Conservation (phyloP, 2,888 invertebrate species). For the Salpingus planirostris region DNA sequence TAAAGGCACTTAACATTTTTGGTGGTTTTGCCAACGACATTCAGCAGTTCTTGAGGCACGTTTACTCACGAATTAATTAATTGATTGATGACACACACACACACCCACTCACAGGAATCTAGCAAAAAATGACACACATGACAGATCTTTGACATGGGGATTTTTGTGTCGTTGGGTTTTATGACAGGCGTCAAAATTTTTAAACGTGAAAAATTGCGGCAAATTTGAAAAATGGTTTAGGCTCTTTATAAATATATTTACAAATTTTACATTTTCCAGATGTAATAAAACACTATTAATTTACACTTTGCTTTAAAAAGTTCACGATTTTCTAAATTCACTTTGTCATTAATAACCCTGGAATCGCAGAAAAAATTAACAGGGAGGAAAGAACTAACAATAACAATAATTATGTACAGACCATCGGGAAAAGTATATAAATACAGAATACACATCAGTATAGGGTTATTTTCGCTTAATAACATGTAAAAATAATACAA, state of each 20-base stretch:
- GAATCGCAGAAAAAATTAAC: conserved; percentile 26
- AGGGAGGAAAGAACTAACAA: conserved; percentile 34
- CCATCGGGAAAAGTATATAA: conserved; percentile 24
- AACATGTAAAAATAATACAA: conserved; percentile 24
- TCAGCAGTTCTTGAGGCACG: no score
- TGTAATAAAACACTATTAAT: conserved; percentile 38
- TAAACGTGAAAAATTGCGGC: no score
- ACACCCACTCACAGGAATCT: no score
- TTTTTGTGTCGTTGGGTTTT: no score
- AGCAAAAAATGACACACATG: no score
- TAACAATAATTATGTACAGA: conserved; percentile 39
- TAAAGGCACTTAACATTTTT: no score
- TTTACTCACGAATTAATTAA: no score
- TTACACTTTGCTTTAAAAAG: conserved; percentile 36
- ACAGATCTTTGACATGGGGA: no score
- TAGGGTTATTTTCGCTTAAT: conserved; percentile 20
- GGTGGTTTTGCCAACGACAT: no score
- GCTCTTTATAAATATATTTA: conserved; percentile 40
- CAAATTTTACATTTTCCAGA: conserved; percentile 37
- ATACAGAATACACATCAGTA: conserved; percentile 29
- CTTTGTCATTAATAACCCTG: conserved; percentile 24
- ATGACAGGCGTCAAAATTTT: no score
- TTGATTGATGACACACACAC: no score
- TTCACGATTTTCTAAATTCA: conserved; percentile 24
- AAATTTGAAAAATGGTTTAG: background rate